Conservation (phyloP, 2,888 invertebrate genomes). For the Yponomeuta evonymella region DNA sequence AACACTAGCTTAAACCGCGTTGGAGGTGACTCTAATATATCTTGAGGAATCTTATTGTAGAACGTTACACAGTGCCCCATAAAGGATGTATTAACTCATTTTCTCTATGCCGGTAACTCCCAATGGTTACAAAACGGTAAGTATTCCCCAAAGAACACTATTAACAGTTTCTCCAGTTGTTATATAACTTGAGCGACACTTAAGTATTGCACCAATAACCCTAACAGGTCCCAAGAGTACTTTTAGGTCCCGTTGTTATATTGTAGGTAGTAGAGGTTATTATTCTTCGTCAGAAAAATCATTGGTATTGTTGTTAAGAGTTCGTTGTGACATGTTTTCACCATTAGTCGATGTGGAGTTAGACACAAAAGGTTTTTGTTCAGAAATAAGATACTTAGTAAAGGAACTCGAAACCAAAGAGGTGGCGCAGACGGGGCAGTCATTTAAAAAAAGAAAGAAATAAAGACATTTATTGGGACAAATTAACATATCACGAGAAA, state of each 20-base stretch:
- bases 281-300: not conserved
- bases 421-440: too few species aligned
- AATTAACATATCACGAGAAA: too few species aligned
- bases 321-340: not conserved
- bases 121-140: not conserved
- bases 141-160: constrained; percentile 7
- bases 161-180: not conserved
- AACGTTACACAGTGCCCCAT: too few species aligned
- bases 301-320: not conserved
- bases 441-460: too few species aligned
- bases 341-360: not conserved
- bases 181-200: constrained; percentile 6
- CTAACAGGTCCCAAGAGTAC: not conserved
- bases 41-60: too few species aligned
- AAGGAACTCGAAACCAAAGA: too few species aligned
- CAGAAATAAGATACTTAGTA: too few species aligned
- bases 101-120: not conserved
- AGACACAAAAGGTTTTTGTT: too few species aligned
- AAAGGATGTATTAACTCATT: not conserved
- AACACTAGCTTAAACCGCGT: too few species aligned
- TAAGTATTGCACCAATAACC: constrained; percentile 6
- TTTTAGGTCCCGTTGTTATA: not conserved
- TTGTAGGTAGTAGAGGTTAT: not conserved
- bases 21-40: too few species aligned
- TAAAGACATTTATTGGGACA: too few species aligned